phyloP scores from a whole-genome alignment of 2,113 vertebrate genomes.

The Rhineura floridana region DNA sequence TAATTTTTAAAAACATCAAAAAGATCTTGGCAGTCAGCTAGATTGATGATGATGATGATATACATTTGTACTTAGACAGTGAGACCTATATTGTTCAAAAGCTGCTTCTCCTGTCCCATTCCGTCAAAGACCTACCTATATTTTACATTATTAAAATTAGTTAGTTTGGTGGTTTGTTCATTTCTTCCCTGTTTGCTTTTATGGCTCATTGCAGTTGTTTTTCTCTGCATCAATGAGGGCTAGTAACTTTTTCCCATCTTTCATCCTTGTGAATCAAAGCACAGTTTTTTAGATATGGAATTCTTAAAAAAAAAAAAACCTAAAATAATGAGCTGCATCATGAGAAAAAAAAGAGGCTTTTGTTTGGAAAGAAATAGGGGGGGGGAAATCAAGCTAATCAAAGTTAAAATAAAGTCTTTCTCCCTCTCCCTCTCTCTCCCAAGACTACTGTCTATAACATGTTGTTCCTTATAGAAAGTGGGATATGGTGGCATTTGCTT shows the following conservation, averaged over 20 bases:
- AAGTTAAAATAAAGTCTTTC: slow-evolving; percentile 87
- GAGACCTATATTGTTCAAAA: slow-evolving; percentile 61
- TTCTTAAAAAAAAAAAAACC: background rate
- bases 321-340: background rate
- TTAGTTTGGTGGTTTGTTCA: background rate
- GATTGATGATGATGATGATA: slow-evolving; percentile 66
- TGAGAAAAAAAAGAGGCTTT: background rate
- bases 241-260: background rate
- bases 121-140: background rate
- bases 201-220: slow-evolving; percentile 6
- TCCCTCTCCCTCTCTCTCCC: slow-evolving; percentile 77
- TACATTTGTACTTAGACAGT: slow-evolving; percentile 51
- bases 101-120: background rate
- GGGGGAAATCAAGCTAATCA: slow-evolving; percentile 77
- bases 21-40: slow-evolving; percentile 40
- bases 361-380: slow-evolving; percentile 8
- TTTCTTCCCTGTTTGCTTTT: background rate
- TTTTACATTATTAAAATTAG: background rate
- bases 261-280: background rate
- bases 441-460: slow-evolving; percentile 88
- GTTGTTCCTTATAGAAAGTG: slow-evolving; percentile 92
- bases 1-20: slow-evolving; percentile 44
- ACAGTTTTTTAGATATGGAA: background rate
- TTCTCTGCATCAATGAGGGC: slow-evolving; percentile 5
- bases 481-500: slow-evolving; percentile 99